phyloP scores from a whole-genome alignment of 2,888 invertebrate genomes.

The Macaria liturata region DNA sequence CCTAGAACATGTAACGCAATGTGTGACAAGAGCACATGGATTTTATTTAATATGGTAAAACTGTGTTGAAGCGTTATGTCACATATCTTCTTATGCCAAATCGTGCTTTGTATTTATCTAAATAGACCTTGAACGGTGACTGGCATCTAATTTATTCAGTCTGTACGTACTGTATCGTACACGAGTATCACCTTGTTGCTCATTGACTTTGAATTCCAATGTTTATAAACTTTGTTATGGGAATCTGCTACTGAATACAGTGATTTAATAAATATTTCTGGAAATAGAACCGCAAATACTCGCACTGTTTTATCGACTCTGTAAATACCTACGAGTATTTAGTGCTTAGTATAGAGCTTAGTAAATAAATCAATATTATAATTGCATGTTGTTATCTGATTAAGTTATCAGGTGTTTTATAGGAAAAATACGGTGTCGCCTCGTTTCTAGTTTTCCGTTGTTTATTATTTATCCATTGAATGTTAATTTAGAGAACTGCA shows the following conservation, averaged over 20 bases:
- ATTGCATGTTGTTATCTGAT: constrained; percentile 34
- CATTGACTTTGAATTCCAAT: constrained; percentile 11
- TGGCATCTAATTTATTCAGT: constrained; percentile 7
- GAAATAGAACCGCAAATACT: constrained; percentile 3
- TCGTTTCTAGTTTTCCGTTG: constrained; percentile 26
- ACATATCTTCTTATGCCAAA: too few species aligned
- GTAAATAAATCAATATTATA: constrained; percentile 25
- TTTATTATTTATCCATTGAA: background rate
- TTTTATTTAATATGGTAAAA: too few species aligned
- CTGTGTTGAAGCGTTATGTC: too few species aligned
- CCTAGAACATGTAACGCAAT: background rate
- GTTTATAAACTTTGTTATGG: constrained; percentile 4
- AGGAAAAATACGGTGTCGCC: constrained; percentile 32
- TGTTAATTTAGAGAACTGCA: constrained; percentile 5
- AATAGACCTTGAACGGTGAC: background rate
- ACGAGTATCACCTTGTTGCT: constrained; percentile 2
- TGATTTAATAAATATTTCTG: background rate
- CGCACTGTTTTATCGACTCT: constrained; percentile 13
- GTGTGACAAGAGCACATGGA: too few species aligned
- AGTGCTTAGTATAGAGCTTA: constrained; percentile 17
- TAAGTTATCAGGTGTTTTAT: constrained; percentile 39
- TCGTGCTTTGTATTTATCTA: too few species aligned
- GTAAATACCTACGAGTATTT: constrained; percentile 28
- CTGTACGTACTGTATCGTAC: background rate
- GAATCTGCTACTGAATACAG: background rate